phyloP scores from a whole-genome alignment of 2,113 vertebrate genomes.

The Edolisoma coerulescens region DNA sequence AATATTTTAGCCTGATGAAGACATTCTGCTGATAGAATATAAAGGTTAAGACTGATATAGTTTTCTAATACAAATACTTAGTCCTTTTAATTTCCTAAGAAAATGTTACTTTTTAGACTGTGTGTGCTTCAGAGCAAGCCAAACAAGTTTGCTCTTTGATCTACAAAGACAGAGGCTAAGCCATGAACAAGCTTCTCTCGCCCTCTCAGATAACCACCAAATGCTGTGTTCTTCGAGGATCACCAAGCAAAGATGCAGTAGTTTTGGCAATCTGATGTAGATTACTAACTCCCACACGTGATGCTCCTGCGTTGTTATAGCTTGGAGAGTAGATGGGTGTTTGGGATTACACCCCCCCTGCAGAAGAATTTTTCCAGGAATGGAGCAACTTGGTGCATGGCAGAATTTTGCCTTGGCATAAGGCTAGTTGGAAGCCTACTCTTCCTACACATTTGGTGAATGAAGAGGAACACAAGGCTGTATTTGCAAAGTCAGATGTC shows the following conservation, averaged over 20 bases:
- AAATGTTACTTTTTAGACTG: background rate
- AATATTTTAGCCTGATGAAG: background rate
- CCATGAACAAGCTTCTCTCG: background rate
- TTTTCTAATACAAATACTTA: background rate
- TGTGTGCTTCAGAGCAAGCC: background rate
- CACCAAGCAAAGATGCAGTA: background rate
- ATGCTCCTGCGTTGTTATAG: background rate
- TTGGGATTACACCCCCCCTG: background rate
- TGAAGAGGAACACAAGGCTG: background rate
- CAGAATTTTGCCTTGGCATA: background rate
- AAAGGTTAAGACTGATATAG: background rate
- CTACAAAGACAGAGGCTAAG: background rate
- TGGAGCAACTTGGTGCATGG: background rate
- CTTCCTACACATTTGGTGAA: background rate
- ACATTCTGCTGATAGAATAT: background rate
- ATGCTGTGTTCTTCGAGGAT: background rate
- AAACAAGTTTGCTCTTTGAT: background rate
- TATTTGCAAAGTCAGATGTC: background rate
- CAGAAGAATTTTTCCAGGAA: background rate
- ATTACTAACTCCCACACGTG: accelerated
- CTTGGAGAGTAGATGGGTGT: background rate
- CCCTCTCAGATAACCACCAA: background rate
- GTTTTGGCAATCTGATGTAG: background rate
- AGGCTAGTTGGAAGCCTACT: background rate
- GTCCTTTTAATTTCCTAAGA: background rate